Evolutionary conservation across 2,113 vertebrate genomes (phyloP), one percentile per base, ranked within the genome.

Genomic region (Centropristis striata): DNA sequence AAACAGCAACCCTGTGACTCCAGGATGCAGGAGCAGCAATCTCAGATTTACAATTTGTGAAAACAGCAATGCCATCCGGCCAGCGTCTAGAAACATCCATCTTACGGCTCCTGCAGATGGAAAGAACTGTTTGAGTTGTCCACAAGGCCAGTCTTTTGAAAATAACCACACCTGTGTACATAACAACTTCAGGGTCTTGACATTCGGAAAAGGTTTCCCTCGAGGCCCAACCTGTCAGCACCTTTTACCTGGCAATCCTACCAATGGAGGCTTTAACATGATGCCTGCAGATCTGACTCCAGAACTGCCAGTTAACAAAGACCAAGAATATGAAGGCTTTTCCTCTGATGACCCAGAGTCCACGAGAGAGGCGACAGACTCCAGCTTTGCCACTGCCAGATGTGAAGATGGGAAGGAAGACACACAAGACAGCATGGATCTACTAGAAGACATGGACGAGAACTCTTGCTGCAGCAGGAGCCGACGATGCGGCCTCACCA

Each of bases 351-450:
- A 78, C 18, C 18, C 39, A 12, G 47, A 59, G 9, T 13, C 18
- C 27, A 54, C 37, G 32, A 42, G 10, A 20, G 49, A 39, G 42
- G 14, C 1, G 3, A 23, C 65, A 15, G 69, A 41, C 28, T 28
- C 23, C 1, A 2, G 12, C 16, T 6, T 61, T 14, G 6, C 9
- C 7, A 14, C 12, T 4, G 1, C 13, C 50, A 58, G 18, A 28
- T 69, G 47, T 39, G 71, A n/a, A 21, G 67, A 86, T 4, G 57
- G 18, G 6, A 12, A 27, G 13, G 46, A 51, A n/a, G 78, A 87
- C 15, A 27, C 28, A 10, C 57, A 76, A 18, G 70, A 91, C 7
- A 8, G 70, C n/a, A 1, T 18, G 21, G 83, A 90, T 67, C 51
- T 13, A 4, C 55, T 61, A 7, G 65, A 4, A 21, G 81, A 83